These are phyloP conservation scores for Drosophila yakuba DNA, from an alignment of 1,140 invertebrate species.

Conservation along the genomic window DNA sequence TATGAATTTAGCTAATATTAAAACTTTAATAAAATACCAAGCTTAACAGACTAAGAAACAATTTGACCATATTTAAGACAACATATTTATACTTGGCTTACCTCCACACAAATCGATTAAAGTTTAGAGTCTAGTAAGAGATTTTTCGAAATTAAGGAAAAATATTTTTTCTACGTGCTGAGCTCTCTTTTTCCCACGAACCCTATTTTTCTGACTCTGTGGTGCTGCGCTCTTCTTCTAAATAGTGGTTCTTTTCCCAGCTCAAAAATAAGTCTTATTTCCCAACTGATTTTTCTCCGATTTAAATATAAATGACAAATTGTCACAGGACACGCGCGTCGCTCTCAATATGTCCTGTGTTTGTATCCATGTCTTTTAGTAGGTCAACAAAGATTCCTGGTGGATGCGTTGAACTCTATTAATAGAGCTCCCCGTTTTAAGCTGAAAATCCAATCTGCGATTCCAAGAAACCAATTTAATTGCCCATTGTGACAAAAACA, in stretches of 20 bases:
- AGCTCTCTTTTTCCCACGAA: constrained; percentile 13
- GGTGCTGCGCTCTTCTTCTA: background rate
- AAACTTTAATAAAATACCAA: too few relatives aligned
- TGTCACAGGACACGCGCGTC: constrained; percentile 37
- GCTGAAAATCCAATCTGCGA: constrained; percentile 22
- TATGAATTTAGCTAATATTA: too few relatives aligned
- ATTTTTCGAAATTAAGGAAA: too few relatives aligned
- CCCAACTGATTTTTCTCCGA: constrained; percentile 27
- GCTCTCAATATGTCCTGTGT: constrained; percentile 4
- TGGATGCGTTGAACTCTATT: constrained; percentile 18
- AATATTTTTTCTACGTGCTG: background rate
- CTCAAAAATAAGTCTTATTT: constrained; percentile 26
- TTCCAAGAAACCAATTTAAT: constrained; percentile 49
- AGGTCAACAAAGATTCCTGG: constrained; percentile 4
- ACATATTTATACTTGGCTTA: too few relatives aligned
- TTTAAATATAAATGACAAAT: constrained; percentile 42
- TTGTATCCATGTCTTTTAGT: constrained; percentile 6
- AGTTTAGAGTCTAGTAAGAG: too few relatives aligned
- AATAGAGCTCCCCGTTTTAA: constrained; percentile 15
- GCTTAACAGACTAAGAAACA: too few relatives aligned
- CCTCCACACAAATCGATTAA: too few relatives aligned
- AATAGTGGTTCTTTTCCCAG: constrained; percentile 26
- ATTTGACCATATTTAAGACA: too few relatives aligned
- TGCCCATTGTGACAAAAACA: constrained; percentile 39
- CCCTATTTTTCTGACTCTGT: constrained; percentile 21